Percentiles rank a stretch among this genome's conserved stretches.
Evolutionary conservation across 2,797 vertebrate species (phyloP).

Genomic region (Pygocentrus nattereri): DNA sequence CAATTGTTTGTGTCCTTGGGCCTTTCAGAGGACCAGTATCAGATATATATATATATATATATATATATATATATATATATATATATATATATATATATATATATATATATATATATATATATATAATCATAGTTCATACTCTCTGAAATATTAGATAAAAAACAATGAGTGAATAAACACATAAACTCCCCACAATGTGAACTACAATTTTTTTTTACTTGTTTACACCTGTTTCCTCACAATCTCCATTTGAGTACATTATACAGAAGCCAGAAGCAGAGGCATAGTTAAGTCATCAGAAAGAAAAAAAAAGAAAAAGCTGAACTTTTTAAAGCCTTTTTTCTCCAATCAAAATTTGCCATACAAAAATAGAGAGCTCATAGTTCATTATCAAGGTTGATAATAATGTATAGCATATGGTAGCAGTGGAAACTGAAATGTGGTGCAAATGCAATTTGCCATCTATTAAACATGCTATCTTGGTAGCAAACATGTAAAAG

Average conservation of each 20-base stretch:
- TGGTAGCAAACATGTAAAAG: neutral
- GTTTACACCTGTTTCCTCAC: conserved; percentile 28
- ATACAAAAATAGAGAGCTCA: conserved; percentile 80
- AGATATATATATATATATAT: no score
- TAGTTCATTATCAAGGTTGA: conserved; percentile 57
- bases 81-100: no score
- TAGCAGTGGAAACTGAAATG: conserved; percentile 28
- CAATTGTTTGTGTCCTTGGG: conserved; percentile 53
- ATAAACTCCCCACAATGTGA: conserved; percentile 24
- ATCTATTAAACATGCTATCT: conserved; percentile 29
- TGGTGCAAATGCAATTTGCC: neutral
- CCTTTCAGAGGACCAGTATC: conserved; percentile 22
- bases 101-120: no score
- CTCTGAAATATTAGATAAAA: conserved; percentile 37
- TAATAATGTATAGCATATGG: conserved; percentile 24
- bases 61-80: no score
- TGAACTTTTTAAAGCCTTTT: conserved; percentile 66
- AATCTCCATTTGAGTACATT: conserved; percentile 47
- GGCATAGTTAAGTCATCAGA: neutral
- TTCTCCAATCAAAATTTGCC: conserved; percentile 50
- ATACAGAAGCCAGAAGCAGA: conserved; percentile 39
- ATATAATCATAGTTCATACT: conserved; percentile 26
- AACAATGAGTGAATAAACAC: conserved; percentile 8
- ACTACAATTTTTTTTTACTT: conserved; percentile 2
- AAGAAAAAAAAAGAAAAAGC: conserved; percentile 63